These are phyloP conservation scores for Himalopsyche kuldschensis DNA, from an alignment of 2,888 invertebrate genomes.

Conservation along the genomic window DNA sequence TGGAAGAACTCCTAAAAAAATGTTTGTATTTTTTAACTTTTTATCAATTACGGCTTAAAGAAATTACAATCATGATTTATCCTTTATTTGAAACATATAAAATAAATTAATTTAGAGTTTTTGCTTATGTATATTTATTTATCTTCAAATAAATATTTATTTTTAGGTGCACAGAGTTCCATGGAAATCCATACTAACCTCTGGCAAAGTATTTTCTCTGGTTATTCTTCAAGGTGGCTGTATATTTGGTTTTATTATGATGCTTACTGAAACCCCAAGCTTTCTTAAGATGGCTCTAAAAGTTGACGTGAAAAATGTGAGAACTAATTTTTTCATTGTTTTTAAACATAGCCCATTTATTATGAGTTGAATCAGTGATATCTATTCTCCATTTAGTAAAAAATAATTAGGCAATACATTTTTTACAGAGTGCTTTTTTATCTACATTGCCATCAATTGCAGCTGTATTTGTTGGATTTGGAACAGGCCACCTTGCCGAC, in stretches of 20 bases:
- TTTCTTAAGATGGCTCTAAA: constrained; percentile 22
- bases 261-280: constrained; percentile 21
- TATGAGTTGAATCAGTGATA: too few species aligned
- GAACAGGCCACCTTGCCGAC: constrained; percentile 12
- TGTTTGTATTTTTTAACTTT: too few species aligned
- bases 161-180: constrained; percentile 2
- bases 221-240: constrained; percentile 12
- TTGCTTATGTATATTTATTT: too few species aligned
- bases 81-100: too few species aligned
- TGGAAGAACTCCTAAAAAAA: too few species aligned
- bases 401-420: neutral
- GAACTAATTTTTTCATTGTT: neutral
- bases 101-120: too few species aligned
- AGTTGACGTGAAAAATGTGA: constrained; percentile 17
- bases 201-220: constrained; percentile 4
- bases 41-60: too few species aligned
- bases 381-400: neutral
- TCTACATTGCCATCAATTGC: constrained; percentile 75
- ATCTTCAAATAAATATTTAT: neutral
- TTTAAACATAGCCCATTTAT: neutral
- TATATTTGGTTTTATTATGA: constrained; percentile 16
- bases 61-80: too few species aligned
- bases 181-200: constrained; percentile 14
- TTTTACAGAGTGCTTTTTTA: constrained; percentile 63
- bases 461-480: constrained; percentile 62